Evolutionary conservation across 2,113 vertebrate genomes (phyloP), one percentile per base, ranked within the genome.

Genomic region (Dryoscopus gambensis): DNA sequence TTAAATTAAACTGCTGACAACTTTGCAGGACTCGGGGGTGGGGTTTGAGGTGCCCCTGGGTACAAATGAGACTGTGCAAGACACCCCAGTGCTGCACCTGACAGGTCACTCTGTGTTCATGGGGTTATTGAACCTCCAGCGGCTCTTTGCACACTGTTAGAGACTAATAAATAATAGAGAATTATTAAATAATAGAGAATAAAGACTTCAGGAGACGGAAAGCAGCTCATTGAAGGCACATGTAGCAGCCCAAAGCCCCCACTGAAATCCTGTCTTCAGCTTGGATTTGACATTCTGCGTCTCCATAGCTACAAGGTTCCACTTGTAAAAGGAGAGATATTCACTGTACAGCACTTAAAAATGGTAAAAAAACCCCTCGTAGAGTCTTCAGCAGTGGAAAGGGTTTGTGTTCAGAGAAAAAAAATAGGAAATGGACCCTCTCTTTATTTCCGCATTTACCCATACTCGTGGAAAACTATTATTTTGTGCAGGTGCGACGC

Each of bases 301-400:
- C 96, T 97, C 97, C 97, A 97, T 97, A 97, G 97, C 93, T 97
- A 97, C 97, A 71, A 95, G 93, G 89, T 95, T 97, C 82, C 90
- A 77, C 93, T 95, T 95, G 93, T 91, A 62, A 92, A 82, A 93
- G 84, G 94, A 81, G 73, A 93, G 91, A 96, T 56, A 63, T 17
- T 78, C 87, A 57, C 67, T 65, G 46, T 89, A 57, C 89, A 49
- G 76, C 65, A 64, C 89, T 95, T 94, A 55, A 79, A 91, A 89
- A 84, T 63, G 88, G 82, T 40, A 10, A 62, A 68, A 9, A 50
- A 84, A 78, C 2, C n/a, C 44, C 75, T 70, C 44, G 30, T 40
- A 30, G 89, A 35, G 67, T 74, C 89, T 94, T 73, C 69, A 95
- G 91, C 77, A 35, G 25, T 46, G 75, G 52, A 40, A 87, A 56